These are phyloP conservation scores for Poeciliopsis turneri DNA, from an alignment of 2,797 vertebrate species.

Conservation along the genomic window DNA sequence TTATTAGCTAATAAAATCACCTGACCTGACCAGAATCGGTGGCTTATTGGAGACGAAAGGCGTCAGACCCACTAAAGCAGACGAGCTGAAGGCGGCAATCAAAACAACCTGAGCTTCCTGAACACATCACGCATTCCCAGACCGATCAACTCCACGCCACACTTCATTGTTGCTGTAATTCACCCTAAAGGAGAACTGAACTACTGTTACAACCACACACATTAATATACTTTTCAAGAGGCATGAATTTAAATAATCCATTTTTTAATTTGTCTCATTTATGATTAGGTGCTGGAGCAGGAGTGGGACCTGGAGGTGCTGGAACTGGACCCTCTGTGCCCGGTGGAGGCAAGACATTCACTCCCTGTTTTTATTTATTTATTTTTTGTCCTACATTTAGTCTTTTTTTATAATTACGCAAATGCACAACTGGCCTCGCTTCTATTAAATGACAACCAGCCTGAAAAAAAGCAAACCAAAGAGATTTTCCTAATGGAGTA, in stretches of 20 bases:
- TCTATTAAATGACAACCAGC: constrained; percentile 14
- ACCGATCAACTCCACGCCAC: neutral
- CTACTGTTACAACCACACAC: neutral
- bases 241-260: neutral
- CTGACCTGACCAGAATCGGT: neutral
- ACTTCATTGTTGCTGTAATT: neutral
- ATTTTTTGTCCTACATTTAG: neutral
- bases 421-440: constrained; percentile 6
- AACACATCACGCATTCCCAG: neutral
- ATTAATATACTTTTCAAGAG: neutral
- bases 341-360: constrained; percentile 59
- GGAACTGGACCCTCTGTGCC: constrained; percentile 63
- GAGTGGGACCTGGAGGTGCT: constrained; percentile 54
- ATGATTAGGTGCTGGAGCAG: constrained; percentile 55
- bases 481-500: constrained; percentile 6
- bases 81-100: neutral
- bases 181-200: neutral
- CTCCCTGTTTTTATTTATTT: neutral
- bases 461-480: constrained; percentile 1
- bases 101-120: neutral
- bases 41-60: neutral
- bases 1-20: neutral
- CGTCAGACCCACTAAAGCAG: neutral
- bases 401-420: neutral
- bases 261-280: neutral